phyloP scores from a whole-genome alignment of 2,888 invertebrate genomes.

The Cetonia aurata region DNA sequence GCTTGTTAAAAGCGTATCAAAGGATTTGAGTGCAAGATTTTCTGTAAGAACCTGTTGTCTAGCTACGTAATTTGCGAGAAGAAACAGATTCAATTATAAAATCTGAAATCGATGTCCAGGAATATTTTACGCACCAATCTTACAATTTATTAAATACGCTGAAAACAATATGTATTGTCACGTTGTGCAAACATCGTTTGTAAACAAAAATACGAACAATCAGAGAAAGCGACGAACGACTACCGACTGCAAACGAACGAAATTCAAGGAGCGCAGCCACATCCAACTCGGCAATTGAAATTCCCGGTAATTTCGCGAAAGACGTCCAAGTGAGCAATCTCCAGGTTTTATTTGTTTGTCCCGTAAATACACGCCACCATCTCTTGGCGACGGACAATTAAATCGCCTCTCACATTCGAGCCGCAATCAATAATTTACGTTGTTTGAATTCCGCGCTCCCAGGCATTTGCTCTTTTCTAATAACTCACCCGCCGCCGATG shows the following conservation, averaged over 20 bases:
- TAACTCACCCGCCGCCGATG: conserved; percentile 58
- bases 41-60: no score
- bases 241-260: conserved; percentile 1
- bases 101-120: no score
- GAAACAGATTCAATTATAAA: no score
- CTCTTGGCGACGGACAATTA: conserved; percentile 58
- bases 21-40: no score
- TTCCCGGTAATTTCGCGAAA: conserved; percentile 13
- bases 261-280: conserved; percentile 2
- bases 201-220: conserved; percentile 25
- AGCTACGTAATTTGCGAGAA: no score
- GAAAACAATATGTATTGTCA: conserved; percentile 2
- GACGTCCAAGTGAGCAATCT: conserved; percentile 19
- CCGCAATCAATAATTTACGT: conserved; percentile 62
- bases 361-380: conserved; percentile 53
- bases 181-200: conserved; percentile 17
- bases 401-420: conserved; percentile 46
- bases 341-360: conserved; percentile 14
- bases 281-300: not conserved
- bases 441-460: conserved; percentile 63
- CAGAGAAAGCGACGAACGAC: not conserved
- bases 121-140: not conserved
- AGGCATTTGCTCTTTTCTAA: conserved; percentile 56
- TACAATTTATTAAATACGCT: conserved; percentile 11
- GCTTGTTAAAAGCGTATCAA: no score